Conservation (phyloP, 1,140 invertebrate species). For the Hetaerina americana region DNA sequence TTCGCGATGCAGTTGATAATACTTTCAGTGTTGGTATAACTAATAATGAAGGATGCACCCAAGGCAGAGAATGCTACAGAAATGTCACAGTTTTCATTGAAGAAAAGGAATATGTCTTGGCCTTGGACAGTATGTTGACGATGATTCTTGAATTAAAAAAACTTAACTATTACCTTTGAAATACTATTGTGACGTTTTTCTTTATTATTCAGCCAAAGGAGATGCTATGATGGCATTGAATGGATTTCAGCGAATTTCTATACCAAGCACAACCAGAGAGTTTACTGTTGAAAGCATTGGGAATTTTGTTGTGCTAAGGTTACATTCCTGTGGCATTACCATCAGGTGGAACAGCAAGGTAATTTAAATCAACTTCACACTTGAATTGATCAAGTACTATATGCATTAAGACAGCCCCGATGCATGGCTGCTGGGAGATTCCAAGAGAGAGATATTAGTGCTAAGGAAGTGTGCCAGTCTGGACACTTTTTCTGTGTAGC, state of each 20-base stretch:
- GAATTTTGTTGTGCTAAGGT: constrained; percentile 47
- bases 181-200: constrained; percentile 11
- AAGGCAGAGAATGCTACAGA: constrained; percentile 32
- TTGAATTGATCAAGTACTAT: too few relatives aligned
- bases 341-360: constrained; percentile 54
- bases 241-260: not conserved
- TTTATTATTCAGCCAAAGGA: constrained; percentile 2
- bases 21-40: constrained; percentile 48
- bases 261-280: not conserved
- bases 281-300: constrained; percentile 52
- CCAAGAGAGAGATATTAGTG: too few relatives aligned
- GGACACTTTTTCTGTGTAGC: too few relatives aligned
- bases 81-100: constrained; percentile 50
- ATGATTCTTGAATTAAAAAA: constrained; percentile 16
- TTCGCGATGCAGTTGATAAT: constrained; percentile 45
- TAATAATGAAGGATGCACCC: constrained; percentile 28
- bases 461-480: too few relatives aligned
- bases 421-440: too few relatives aligned
- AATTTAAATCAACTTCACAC: too few relatives aligned
- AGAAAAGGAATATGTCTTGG: constrained; percentile 49
- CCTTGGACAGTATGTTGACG: constrained; percentile 26
- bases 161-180: constrained; percentile 11
- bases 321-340: constrained; percentile 51
- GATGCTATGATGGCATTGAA: not conserved
- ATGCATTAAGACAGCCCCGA: too few relatives aligned